Evolutionary conservation across 2,113 vertebrate species (phyloP).

Genomic region (Semnornis frantzii): DNA sequence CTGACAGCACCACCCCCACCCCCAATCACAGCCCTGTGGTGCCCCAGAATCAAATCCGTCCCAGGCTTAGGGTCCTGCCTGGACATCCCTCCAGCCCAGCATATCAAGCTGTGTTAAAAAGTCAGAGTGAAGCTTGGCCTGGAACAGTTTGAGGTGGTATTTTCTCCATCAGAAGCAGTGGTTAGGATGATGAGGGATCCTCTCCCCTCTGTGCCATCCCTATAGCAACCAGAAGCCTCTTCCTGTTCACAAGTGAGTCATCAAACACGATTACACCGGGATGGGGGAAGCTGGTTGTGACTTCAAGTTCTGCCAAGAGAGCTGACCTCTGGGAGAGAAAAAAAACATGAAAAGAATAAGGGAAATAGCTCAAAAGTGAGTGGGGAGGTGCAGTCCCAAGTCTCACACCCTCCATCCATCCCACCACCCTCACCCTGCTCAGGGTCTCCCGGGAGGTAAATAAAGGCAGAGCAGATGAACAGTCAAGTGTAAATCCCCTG

Average conservation of each 20-base stretch:
- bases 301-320: neutral
- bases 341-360: neutral
- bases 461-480: neutral
- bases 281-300: neutral
- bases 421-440: fast-evolving
- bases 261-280: neutral
- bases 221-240: constrained; percentile 64
- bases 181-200: constrained; percentile 14
- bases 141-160: neutral
- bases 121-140: neutral
- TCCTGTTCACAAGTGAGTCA: constrained; percentile 56
- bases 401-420: fast-evolving
- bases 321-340: neutral
- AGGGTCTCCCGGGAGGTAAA: neutral
- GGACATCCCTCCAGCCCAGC: fast-evolving
- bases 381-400: neutral
- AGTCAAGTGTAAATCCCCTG: neutral
- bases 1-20: neutral
- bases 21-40: neutral
- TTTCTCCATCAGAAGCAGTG: neutral
- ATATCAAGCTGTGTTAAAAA: fast-evolving
- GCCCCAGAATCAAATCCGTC: neutral
- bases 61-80: fast-evolving
- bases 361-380: neutral
- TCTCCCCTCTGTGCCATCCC: constrained; percentile 47